These are phyloP conservation scores for Myotis vivesi DNA, from an alignment of 2,797 vertebrate genomes.

Conservation along the genomic window DNA sequence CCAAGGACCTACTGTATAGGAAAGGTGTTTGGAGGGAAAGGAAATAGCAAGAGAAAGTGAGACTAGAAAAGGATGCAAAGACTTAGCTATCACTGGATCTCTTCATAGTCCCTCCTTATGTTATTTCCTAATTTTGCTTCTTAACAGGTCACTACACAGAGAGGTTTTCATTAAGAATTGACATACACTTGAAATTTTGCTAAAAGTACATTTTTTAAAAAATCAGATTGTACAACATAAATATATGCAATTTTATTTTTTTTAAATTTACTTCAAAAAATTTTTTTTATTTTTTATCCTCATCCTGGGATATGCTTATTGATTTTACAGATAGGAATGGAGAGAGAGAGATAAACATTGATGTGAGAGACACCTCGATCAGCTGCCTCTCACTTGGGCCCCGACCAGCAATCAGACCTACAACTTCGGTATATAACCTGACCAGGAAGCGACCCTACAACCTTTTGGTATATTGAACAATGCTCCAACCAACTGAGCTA, in stretches of 20 bases:
- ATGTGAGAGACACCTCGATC: neutral
- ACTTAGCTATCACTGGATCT: neutral
- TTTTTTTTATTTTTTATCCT: neutral
- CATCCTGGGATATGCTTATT: neutral
- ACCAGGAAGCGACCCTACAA: neutral
- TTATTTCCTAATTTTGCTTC: neutral
- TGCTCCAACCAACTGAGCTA: neutral
- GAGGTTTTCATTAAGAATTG: neutral
- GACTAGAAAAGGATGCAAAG: neutral
- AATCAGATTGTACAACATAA: neutral
- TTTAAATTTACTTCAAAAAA: neutral
- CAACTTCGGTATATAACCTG: neutral
- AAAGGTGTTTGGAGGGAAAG: neutral
- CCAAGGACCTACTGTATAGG: neutral
- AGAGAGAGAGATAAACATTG: neutral
- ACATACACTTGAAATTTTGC: neutral
- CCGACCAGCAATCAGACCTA: neutral
- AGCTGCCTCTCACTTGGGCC: neutral
- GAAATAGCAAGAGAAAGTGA: neutral
- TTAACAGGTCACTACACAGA: neutral
- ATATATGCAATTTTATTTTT: neutral
- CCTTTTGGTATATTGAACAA: neutral
- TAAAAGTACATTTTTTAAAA: neutral
- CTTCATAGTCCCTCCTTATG: neutral
- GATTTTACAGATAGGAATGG: neutral